These are phyloP conservation scores for Ethmia dodecea DNA, from an alignment of 2,888 invertebrate species.

Conservation along the genomic window DNA sequence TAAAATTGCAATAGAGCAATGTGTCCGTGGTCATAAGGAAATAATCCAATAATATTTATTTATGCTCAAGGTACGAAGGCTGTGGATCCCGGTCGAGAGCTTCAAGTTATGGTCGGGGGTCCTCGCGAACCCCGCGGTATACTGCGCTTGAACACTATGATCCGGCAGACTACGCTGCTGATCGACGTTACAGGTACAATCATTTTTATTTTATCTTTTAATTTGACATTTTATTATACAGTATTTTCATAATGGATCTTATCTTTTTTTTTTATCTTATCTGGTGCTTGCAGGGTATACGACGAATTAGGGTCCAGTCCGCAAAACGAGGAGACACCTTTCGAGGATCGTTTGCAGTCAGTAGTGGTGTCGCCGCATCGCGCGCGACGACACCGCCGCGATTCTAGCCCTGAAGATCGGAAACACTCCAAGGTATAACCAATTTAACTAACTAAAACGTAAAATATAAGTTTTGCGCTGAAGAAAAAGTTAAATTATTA, in stretches of 20 bases:
- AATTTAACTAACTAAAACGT: too few relatives aligned
- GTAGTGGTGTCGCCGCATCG: constrained; percentile 72
- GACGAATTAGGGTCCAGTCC: constrained; percentile 79
- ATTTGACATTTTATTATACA: neutral
- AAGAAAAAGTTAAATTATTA: too few relatives aligned
- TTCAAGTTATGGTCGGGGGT: constrained; percentile 58
- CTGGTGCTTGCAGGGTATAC: constrained; percentile 54
- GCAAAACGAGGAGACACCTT: constrained; percentile 81
- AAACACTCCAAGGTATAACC: constrained; percentile 65
- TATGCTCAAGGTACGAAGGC: constrained; percentile 47
- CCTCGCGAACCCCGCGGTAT: constrained; percentile 61
- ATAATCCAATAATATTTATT: too few relatives aligned
- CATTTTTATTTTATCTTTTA: neutral
- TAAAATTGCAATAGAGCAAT: too few relatives aligned
- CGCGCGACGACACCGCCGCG: constrained; percentile 67
- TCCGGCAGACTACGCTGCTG: constrained; percentile 65
- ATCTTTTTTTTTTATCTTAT: neutral
- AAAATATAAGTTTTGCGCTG: too few relatives aligned
- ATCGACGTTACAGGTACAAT: constrained; percentile 64
- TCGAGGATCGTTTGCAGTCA: constrained; percentile 70
- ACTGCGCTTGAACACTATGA: constrained; percentile 65
- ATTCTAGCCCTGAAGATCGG: constrained; percentile 85
- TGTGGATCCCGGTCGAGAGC: constrained; percentile 69
- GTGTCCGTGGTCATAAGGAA: too few relatives aligned
- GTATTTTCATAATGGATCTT: neutral